Percentiles rank a stretch among this genome's conserved stretches.
Evolutionary conservation across 1,140 invertebrate genomes (phyloP).

Genomic region (Aphis gossypii): DNA sequence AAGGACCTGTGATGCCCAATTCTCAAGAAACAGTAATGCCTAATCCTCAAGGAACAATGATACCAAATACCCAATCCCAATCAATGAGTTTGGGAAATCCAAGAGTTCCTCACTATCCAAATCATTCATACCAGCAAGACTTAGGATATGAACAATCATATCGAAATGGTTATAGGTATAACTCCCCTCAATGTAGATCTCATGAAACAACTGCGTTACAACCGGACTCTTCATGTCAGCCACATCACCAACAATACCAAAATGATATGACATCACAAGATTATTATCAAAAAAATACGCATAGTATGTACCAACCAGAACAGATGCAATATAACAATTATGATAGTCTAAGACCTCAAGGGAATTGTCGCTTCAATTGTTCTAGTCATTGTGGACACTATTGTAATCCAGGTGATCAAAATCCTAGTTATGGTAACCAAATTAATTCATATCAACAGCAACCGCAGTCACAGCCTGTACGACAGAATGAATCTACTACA

Average conservation of each 20-base stretch:
- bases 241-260: conserved; percentile 34
- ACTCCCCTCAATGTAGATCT: conserved; percentile 49
- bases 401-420: conserved; percentile 44
- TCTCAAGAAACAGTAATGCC: not conserved
- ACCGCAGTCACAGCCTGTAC: conserved; percentile 8
- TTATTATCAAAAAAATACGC: conserved; percentile 41
- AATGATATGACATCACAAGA: conserved; percentile 25
- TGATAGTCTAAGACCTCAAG: conserved; percentile 48
- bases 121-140: conserved; percentile 41
- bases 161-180: conserved; percentile 40
- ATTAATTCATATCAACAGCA: conserved; percentile 42
- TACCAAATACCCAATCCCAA: conserved; percentile 44
- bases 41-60: conserved; percentile 45
- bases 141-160: conserved; percentile 44
- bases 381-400: conserved; percentile 56
- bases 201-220: conserved; percentile 39
- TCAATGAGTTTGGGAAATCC: conserved; percentile 17
- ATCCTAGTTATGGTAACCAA: conserved; percentile 46
- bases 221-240: conserved; percentile 17
- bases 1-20: conserved; percentile 43
- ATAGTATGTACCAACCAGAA: conserved; percentile 32
- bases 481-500: conserved; percentile 36
- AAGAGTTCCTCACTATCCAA: conserved; percentile 42
- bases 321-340: conserved; percentile 51
- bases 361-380: conserved; percentile 45